A percentile compares a stretch with the other conserved stretches of the same genome.
Evolutionary conservation across 2,888 invertebrate species (phyloP).

Genomic region (Limnephilus auricula): DNA sequence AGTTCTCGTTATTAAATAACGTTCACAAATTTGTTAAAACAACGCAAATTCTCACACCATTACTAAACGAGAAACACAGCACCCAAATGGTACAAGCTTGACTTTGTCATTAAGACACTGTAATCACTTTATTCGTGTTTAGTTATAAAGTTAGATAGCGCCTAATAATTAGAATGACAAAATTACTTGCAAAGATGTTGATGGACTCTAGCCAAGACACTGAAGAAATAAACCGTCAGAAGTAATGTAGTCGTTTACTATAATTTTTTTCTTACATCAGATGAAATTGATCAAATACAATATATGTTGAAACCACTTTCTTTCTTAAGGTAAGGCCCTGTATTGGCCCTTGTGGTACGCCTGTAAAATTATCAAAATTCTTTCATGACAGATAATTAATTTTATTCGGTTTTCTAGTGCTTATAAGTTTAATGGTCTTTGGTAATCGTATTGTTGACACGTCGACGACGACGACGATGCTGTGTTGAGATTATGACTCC

Average conservation of each 20-base stretch:
- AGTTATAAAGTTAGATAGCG: background rate
- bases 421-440: no score
- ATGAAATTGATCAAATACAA: no score
- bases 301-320: no score
- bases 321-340: background rate
- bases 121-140: slow-evolving; percentile 2
- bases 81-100: background rate
- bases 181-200: slow-evolving; percentile 21
- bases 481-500: no score
- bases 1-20: background rate
- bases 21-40: background rate
- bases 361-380: background rate
- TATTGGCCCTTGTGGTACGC: no score
- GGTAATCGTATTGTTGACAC: no score
- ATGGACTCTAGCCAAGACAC: background rate
- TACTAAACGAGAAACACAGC: background rate
- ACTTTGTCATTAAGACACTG: background rate
- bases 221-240: background rate
- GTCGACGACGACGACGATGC: no score
- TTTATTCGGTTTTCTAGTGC: no score
- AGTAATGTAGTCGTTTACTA: background rate
- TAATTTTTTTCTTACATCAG: no score
- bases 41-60: background rate
- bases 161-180: slow-evolving; percentile 5
- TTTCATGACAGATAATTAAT: background rate